A percentile compares a stretch with the other conserved stretches of the same genome.
phyloP scores from a whole-genome alignment of 2,888 invertebrate genomes.

The Ligdia adustata region DNA sequence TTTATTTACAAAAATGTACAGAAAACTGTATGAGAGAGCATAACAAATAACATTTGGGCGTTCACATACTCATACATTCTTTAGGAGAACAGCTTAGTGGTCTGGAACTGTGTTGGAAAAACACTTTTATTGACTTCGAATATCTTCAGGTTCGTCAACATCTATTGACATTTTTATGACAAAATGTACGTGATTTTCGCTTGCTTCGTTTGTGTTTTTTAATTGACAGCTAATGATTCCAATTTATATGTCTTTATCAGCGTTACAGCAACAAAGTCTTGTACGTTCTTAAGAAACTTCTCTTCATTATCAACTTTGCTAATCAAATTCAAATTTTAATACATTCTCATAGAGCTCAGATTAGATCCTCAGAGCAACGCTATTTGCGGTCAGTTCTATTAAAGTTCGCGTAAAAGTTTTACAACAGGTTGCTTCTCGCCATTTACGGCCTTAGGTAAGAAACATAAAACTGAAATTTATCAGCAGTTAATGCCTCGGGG shows the following conservation, averaged over 20 bases:
- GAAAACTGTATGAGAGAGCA: constrained; percentile 48
- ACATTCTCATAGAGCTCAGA: neutral
- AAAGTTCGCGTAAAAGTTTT: constrained; percentile 58
- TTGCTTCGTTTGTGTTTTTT: neutral
- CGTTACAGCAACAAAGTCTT: constrained; percentile 11
- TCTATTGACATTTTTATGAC: too few species aligned
- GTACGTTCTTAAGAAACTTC: neutral
- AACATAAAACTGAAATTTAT: constrained; percentile 53
- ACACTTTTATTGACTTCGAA: constrained; percentile 1
- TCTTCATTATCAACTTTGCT: neutral
- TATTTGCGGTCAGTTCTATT: constrained; percentile 38
- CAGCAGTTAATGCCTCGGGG: constrained; percentile 28
- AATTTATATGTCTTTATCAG: neutral
- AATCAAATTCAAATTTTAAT: constrained; percentile 2
- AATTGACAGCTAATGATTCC: neutral
- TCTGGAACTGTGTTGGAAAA: neutral
- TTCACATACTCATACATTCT: constrained; percentile 31
- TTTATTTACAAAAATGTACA: constrained; percentile 44
- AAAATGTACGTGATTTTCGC: too few species aligned
- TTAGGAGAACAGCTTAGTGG: neutral
- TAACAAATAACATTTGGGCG: constrained; percentile 44
- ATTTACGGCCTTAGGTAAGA: constrained; percentile 43
- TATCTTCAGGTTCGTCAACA: too few species aligned
- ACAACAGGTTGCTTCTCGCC: constrained; percentile 57
- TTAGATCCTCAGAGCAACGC: neutral